Evolutionary conservation across 2,113 vertebrate genomes (phyloP).

Genomic region (Hystrix cristata): DNA sequence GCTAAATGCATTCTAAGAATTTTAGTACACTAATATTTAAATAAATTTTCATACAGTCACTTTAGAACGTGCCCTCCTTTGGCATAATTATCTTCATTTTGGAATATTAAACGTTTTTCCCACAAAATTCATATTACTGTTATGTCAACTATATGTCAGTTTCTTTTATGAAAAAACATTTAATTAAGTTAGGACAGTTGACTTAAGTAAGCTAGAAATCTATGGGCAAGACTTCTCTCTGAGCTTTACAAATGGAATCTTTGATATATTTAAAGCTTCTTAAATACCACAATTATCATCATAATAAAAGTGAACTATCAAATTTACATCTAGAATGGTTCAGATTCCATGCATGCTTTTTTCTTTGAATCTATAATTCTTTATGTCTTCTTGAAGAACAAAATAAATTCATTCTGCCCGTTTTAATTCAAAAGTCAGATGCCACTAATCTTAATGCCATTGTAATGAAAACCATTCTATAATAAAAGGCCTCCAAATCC

Average conservation of each 20-base stretch:
- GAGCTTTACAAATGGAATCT: constrained; percentile 20
- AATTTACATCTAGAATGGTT: not conserved
- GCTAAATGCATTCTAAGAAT: constrained; percentile 11
- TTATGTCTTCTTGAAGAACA: constrained; percentile 24
- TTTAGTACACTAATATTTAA: not conserved
- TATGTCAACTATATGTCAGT: not conserved
- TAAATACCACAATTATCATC: constrained; percentile 21
- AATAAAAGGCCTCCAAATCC: constrained; percentile 2
- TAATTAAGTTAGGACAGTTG: not conserved
- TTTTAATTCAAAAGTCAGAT: constrained; percentile 54
- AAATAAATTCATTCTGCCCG: not conserved
- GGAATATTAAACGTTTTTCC: constrained; percentile 27
- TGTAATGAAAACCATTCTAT: not conserved
- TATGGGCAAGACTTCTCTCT: not conserved
- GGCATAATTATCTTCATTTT: not conserved
- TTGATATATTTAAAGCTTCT: constrained; percentile 25
- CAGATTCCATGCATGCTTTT: not conserved
- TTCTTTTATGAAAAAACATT: constrained; percentile 39
- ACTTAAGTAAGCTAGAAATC: not conserved
- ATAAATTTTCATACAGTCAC: not conserved
- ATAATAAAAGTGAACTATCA: constrained; percentile 42
- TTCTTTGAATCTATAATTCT: constrained; percentile 61
- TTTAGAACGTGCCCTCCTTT: not conserved
- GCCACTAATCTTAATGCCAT: not conserved
- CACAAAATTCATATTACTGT: not conserved